Percentiles rank a stretch among this genome's conserved stretches.
Evolutionary conservation across 2,888 invertebrate genomes (phyloP).

Genomic region (Metellina segmentata): DNA sequence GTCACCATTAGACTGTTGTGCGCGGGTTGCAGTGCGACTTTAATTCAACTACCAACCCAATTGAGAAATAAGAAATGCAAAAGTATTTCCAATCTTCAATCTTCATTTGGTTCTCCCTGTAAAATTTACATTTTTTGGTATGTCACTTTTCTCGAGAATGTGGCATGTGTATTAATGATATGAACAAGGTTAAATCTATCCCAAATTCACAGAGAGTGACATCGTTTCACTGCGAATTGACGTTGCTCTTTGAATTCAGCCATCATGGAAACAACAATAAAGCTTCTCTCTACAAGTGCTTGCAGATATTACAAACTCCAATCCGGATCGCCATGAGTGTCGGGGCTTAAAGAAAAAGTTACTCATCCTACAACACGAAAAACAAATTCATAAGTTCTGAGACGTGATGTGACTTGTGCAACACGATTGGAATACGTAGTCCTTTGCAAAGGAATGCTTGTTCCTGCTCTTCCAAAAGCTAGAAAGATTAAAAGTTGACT

Average conservation of each 20-base stretch:
- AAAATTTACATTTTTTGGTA: no score
- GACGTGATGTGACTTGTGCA: slow-evolving; percentile 3
- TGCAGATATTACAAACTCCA: background rate
- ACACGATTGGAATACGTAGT: background rate
- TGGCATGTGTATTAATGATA: no score
- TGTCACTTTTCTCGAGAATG: no score
- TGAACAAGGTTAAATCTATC: no score
- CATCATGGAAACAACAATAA: background rate
- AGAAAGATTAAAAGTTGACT: slow-evolving; percentile 49
- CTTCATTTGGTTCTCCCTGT: no score
- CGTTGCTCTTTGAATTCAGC: background rate
- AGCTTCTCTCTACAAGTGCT: background rate
- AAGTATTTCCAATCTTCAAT: no score
- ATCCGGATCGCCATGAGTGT: background rate
- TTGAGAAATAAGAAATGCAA: no score
- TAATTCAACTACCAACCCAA: no score
- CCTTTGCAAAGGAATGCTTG: background rate
- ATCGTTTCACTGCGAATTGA: no score
- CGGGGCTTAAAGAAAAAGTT: background rate
- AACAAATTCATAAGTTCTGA: slow-evolving; percentile 7
- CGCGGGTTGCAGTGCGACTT: no score
- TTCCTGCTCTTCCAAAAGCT: background rate
- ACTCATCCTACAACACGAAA: background rate
- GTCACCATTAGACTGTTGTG: no score
- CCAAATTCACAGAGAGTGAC: no score